Conservation (phyloP, 2,888 invertebrate species). For the Lycophotia porphyrea region DNA sequence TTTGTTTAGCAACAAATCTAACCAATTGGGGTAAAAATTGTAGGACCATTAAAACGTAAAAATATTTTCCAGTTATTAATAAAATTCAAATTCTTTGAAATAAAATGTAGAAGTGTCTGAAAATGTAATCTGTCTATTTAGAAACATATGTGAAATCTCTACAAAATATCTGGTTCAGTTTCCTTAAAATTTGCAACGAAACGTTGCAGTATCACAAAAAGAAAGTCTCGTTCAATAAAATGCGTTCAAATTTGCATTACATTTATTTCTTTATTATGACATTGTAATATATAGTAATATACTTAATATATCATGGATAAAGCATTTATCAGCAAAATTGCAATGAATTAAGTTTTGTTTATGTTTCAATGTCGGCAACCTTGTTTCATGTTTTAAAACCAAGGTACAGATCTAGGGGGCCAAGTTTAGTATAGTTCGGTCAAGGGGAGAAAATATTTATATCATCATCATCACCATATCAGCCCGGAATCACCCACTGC, state of each 20-base stretch:
- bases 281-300: no score
- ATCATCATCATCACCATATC: no score
- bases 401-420: no score
- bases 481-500: no score
- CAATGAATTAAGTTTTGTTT: background rate
- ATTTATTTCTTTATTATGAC: no score
- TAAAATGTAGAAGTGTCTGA: background rate
- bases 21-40: background rate
- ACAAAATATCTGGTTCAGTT: background rate
- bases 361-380: background rate
- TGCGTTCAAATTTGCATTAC: constrained; percentile 44
- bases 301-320: background rate
- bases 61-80: background rate
- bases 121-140: background rate
- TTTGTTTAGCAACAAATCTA: constrained; percentile 6
- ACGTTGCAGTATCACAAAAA: constrained; percentile 14
- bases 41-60: background rate
- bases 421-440: no score
- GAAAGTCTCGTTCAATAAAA: constrained; percentile 32
- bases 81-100: background rate
- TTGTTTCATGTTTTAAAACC: no score
- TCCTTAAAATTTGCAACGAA: constrained; percentile 26
- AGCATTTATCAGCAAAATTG: background rate
- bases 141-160: background rate
- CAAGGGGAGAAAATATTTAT: no score